A percentile compares a stretch with the other conserved stretches of the same genome.
phyloP scores from a whole-genome alignment of 2,113 vertebrate species.

The Ancistrus triradiatus region DNA sequence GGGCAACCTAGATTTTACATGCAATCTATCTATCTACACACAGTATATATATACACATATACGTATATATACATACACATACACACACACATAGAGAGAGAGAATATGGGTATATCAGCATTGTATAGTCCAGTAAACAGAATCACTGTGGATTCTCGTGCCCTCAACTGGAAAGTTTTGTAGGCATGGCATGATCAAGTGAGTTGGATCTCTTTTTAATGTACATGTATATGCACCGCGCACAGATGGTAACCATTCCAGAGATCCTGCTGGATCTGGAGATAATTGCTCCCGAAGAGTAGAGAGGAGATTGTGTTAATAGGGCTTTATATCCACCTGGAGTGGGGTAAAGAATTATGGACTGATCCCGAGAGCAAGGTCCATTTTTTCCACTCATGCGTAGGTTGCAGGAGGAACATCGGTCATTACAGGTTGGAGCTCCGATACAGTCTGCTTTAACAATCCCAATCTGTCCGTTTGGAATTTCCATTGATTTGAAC shows the following conservation, averaged over 20 bases:
- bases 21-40: too few species aligned
- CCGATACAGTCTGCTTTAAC: slow-evolving; percentile 18
- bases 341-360: slow-evolving; percentile 29
- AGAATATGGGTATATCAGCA: too few species aligned
- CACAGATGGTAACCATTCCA: slow-evolving; percentile 29
- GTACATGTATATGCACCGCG: not conserved
- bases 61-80: too few species aligned
- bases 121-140: too few species aligned
- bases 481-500: slow-evolving; percentile 8
- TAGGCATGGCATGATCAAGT: too few species aligned
- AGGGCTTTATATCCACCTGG: slow-evolving; percentile 28
- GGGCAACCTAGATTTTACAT: too few species aligned
- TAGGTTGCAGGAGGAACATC: not conserved
- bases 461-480: slow-evolving; percentile 7
- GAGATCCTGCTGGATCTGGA: not conserved
- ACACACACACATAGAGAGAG: too few species aligned
- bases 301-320: slow-evolving; percentile 14
- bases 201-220: not conserved
- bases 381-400: slow-evolving; percentile 5
- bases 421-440: slow-evolving; percentile 10
- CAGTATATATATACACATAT: too few species aligned
- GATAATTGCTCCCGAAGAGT: not conserved
- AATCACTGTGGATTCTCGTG: too few species aligned
- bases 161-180: too few species aligned
- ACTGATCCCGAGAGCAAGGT: slow-evolving; percentile 1